phyloP scores from a whole-genome alignment of 2,888 invertebrate species.

The Byasa hedistus region DNA sequence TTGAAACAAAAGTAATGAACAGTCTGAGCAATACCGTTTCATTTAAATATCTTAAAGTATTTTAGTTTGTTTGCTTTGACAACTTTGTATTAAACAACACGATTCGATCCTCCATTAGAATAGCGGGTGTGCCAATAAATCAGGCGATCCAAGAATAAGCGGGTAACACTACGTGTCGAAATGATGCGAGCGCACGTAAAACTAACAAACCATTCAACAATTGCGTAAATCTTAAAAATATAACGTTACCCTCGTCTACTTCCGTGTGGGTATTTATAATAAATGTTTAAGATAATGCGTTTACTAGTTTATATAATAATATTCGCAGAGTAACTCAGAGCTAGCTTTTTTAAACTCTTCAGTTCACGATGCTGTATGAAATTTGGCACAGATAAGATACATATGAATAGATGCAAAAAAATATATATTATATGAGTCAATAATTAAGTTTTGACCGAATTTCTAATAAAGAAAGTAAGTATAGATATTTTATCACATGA shows the following conservation, averaged over 20 bases:
- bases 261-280: background rate
- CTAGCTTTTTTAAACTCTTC: too few relatives aligned
- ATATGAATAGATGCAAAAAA: too few relatives aligned
- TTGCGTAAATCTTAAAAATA: slow-evolving; percentile 26
- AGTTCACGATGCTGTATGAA: too few relatives aligned
- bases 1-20: background rate
- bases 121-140: slow-evolving; percentile 4
- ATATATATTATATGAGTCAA: too few relatives aligned
- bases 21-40: background rate
- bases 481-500: too few relatives aligned
- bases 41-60: background rate
- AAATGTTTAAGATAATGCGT: background rate
- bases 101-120: background rate
- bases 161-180: slow-evolving; percentile 12
- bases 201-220: slow-evolving; percentile 20
- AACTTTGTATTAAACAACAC: background rate
- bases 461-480: too few relatives aligned
- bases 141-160: slow-evolving; percentile 13
- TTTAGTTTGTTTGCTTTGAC: background rate
- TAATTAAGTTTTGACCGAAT: too few relatives aligned
- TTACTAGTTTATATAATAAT: too few relatives aligned
- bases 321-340: too few relatives aligned
- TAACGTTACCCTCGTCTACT: background rate
- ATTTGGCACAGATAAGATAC: too few relatives aligned
- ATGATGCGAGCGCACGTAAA: slow-evolving; percentile 12